Conservation (phyloP, 2,113 vertebrate species). For the Eurystomus gularis region DNA sequence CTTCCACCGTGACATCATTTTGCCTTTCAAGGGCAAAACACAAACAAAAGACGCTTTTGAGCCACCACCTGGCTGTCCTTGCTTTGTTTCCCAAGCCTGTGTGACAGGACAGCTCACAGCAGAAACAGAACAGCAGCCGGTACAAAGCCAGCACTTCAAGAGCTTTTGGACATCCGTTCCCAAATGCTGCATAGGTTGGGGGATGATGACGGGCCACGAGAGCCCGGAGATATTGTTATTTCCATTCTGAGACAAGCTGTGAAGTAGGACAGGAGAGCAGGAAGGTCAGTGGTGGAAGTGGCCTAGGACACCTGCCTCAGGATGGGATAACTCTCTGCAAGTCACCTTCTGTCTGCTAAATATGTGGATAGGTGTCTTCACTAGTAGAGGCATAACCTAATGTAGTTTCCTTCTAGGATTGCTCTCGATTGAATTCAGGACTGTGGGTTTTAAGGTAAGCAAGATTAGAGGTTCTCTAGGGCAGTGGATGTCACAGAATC, state of each 20-base stretch:
- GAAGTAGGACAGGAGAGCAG: neutral
- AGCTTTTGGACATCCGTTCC: neutral
- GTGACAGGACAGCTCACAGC: slow-evolving; percentile 13
- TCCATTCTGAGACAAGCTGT: neutral
- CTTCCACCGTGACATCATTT: neutral
- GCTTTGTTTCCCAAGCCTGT: slow-evolving; percentile 27
- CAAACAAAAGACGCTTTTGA: slow-evolving; percentile 4
- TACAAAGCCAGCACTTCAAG: neutral
- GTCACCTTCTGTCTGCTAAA: neutral
- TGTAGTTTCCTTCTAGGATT: neutral
- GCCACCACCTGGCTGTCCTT: neutral
- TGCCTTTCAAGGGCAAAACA: neutral
- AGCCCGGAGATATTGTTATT: neutral
- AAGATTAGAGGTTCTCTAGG: neutral
- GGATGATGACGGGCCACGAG: accelerated
- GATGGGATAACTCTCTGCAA: neutral
- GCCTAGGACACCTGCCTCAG: neutral
- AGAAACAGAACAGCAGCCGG: neutral
- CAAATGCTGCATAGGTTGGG: accelerated
- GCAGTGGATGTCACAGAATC: neutral
- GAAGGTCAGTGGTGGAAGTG: neutral
- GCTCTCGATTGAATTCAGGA: neutral
- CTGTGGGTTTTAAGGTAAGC: neutral
- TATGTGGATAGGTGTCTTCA: accelerated
- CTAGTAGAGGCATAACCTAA: neutral